These are phyloP conservation scores for Lampris megalopsis DNA, from an alignment of 2,113 vertebrate genomes.

Conservation along the genomic window DNA sequence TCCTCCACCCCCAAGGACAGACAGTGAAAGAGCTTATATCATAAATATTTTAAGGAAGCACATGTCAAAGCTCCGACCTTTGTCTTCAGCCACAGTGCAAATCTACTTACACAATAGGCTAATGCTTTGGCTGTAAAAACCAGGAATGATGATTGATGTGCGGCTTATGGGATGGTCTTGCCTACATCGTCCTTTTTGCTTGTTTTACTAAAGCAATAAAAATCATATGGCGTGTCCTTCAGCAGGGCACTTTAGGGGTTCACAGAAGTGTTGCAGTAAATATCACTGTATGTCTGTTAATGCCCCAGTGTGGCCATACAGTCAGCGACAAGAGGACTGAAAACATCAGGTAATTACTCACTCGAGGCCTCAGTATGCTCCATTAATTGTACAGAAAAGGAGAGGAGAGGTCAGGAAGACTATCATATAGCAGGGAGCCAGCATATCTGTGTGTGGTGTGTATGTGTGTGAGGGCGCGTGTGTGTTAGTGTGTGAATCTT, in stretches of 20 bases:
- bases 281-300: slow-evolving; percentile 32
- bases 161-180: background rate
- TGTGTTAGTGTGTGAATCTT: background rate
- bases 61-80: slow-evolving; percentile 50
- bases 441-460: slow-evolving; percentile 15
- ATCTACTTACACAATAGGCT: slow-evolving; percentile 49
- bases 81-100: slow-evolving; percentile 43
- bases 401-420: slow-evolving; percentile 38
- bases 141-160: slow-evolving; percentile 33
- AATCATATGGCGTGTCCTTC: slow-evolving; percentile 36
- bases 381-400: slow-evolving; percentile 38
- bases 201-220: slow-evolving; percentile 50
- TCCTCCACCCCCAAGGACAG: slow-evolving; percentile 42
- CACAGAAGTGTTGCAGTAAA: slow-evolving; percentile 48
- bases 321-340: slow-evolving; percentile 43
- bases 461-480: background rate
- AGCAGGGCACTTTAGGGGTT: slow-evolving; percentile 43
- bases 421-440: slow-evolving; percentile 35
- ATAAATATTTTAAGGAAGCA: slow-evolving; percentile 60
- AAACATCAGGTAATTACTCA: slow-evolving; percentile 62
- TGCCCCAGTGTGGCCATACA: slow-evolving; percentile 28
- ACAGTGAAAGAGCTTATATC: slow-evolving; percentile 53
- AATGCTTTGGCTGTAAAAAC: slow-evolving; percentile 31
- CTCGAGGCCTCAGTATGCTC: slow-evolving; percentile 28
- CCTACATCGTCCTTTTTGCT: slow-evolving; percentile 12